Percentiles rank a stretch among this genome's conserved stretches.
These are phyloP conservation scores for Cataglyphis rosenhaueri DNA, from an alignment of 2,888 invertebrate genomes.

Conservation along the genomic window DNA sequence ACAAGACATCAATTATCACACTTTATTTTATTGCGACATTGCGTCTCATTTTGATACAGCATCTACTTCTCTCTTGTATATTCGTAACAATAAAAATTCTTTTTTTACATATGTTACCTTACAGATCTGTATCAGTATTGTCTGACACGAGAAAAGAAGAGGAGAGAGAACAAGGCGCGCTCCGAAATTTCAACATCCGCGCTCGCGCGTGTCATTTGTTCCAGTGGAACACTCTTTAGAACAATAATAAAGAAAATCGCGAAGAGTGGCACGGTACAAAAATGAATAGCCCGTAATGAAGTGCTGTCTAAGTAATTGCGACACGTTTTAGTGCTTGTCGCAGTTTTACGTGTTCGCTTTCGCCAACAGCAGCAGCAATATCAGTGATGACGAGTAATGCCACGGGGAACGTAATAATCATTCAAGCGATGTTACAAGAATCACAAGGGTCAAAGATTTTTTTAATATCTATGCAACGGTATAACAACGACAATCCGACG, in stretches of 20 bases:
- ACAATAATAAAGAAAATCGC: conserved; percentile 63
- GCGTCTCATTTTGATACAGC: background rate
- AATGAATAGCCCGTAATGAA: conserved; percentile 47
- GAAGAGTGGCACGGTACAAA: conserved; percentile 54
- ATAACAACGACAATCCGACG: conserved; percentile 47
- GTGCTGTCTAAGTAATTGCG: conserved; percentile 67
- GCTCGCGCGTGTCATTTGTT: conserved; percentile 30
- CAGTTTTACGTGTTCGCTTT: conserved; percentile 72
- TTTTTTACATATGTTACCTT: background rate
- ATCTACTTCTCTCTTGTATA: background rate
- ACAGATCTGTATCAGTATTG: background rate
- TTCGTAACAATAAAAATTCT: background rate
- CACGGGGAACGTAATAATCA: conserved; percentile 63
- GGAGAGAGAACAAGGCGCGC: background rate
- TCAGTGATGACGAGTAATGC: conserved; percentile 42
- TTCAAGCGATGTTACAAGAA: conserved; percentile 62
- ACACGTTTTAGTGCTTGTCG: conserved; percentile 69
- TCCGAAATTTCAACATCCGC: conserved; percentile 29
- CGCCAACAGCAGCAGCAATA: conserved; percentile 54
- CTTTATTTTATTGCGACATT: background rate
- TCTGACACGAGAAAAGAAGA: no score
- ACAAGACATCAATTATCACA: background rate
- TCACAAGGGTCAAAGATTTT: conserved; percentile 68
- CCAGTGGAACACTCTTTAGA: conserved; percentile 53
- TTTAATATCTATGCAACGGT: conserved; percentile 40